These are phyloP conservation scores for Nomada goodeniana DNA, from an alignment of 2,888 invertebrate genomes.

Conservation along the genomic window DNA sequence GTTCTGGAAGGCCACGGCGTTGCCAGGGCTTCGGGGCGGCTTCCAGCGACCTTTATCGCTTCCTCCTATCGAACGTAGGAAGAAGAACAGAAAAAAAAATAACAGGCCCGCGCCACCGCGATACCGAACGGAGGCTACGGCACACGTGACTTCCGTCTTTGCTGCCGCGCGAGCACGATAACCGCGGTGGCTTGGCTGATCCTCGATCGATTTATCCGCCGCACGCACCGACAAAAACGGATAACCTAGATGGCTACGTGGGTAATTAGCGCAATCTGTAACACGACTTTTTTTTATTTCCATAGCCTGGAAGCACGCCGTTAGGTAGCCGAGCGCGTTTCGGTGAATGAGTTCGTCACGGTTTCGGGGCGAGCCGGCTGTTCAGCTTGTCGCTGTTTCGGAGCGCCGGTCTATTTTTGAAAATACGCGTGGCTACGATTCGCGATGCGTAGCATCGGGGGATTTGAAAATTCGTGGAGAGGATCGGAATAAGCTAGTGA, in stretches of 20 bases:
- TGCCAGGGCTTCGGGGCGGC: slow-evolving; percentile 68
- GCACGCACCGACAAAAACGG: background rate
- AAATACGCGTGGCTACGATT: background rate
- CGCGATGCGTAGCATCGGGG: too few relatives aligned
- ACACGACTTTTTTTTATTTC: slow-evolving; percentile 7
- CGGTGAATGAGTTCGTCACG: slow-evolving; percentile 1
- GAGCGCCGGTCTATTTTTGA: background rate
- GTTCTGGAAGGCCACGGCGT: slow-evolving; percentile 54
- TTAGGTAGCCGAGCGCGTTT: background rate
- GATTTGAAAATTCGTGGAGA: too few relatives aligned
- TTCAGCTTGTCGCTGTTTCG: background rate
- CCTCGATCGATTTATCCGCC: slow-evolving; percentile 25
- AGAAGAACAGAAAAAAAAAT: slow-evolving; percentile 33
- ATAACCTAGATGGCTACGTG: slow-evolving; percentile 10
- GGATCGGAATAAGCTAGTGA: background rate
- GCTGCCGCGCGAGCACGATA: slow-evolving; percentile 35
- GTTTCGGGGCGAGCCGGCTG: slow-evolving; percentile 1
- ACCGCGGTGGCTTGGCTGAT: slow-evolving; percentile 9
- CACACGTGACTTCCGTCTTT: slow-evolving; percentile 51
- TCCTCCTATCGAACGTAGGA: slow-evolving; percentile 59
- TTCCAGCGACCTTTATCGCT: slow-evolving; percentile 66
- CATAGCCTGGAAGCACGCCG: background rate
- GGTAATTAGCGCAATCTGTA: slow-evolving; percentile 39
- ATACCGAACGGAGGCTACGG: slow-evolving; percentile 42
- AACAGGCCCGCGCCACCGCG: background rate